These are phyloP conservation scores for Urophycis tenuis DNA, from an alignment of 2,797 vertebrate species.

Conservation along the genomic window DNA sequence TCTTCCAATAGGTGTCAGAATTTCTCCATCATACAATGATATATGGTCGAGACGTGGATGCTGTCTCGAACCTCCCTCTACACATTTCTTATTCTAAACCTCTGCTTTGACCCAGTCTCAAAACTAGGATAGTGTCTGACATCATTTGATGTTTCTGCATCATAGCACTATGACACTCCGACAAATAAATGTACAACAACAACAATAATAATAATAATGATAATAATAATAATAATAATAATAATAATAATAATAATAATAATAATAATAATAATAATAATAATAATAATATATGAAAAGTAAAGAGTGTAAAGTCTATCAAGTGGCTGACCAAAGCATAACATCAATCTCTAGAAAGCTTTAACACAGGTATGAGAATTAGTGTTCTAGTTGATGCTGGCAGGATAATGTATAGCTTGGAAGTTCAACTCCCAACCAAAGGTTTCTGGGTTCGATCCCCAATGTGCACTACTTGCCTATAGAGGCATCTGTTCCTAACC, in stretches of 20 bases:
- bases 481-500: neutral
- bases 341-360: neutral
- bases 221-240: too few relatives aligned
- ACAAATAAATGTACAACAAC: neutral
- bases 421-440: neutral
- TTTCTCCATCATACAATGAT: constrained; percentile 35
- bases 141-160: constrained; percentile 39
- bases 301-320: neutral
- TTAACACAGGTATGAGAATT: neutral
- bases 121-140: constrained; percentile 25
- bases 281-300: neutral
- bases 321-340: neutral
- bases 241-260: too few relatives aligned
- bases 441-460: neutral
- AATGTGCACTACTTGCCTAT: neutral
- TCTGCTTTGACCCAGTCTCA: neutral
- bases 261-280: neutral
- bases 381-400: neutral
- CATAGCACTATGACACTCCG: constrained; percentile 35
- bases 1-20: constrained; percentile 56
- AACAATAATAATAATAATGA: too few relatives aligned
- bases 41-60: neutral
- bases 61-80: neutral
- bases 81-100: neutral
- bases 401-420: neutral